A percentile compares a stretch with the other conserved stretches of the same genome.
Conservation (phyloP, 2,113 vertebrate species). For the Channa maculata region DNA sequence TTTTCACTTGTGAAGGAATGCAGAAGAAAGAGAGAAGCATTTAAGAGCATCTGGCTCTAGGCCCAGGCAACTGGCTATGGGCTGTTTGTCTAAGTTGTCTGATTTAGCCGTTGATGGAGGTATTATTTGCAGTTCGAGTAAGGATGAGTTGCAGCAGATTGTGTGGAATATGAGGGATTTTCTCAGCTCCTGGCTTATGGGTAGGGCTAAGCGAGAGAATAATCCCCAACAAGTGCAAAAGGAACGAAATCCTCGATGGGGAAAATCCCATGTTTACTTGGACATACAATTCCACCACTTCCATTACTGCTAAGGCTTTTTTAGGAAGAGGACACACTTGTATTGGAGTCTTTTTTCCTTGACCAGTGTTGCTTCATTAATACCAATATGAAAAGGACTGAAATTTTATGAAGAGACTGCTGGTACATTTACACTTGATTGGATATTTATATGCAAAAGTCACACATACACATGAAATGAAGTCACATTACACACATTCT, state of each 20-base stretch:
- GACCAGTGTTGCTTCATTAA: not conserved
- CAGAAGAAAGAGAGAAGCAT: constrained; percentile 28
- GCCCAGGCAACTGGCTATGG: constrained; percentile 53
- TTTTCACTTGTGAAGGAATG: constrained; percentile 38
- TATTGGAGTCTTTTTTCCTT: not conserved
- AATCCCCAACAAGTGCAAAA: constrained; percentile 76
- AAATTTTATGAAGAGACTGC: constrained; percentile 2
- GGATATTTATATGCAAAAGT: not conserved
- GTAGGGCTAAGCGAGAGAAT: constrained; percentile 63
- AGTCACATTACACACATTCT: constrained; percentile 1
- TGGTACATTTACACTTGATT: constrained; percentile 7
- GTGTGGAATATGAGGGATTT: constrained; percentile 71
- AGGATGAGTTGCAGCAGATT: constrained; percentile 66
- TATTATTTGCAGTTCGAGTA: constrained; percentile 68
- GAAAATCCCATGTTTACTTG: constrained; percentile 71
- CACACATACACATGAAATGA: not conserved
- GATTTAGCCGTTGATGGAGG: constrained; percentile 61
- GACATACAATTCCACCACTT: constrained; percentile 48
- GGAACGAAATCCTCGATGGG: constrained; percentile 68
- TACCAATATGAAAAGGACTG: not conserved
- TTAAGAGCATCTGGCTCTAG: constrained; percentile 42
- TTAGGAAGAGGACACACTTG: not conserved
- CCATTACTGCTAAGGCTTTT: constrained; percentile 25
- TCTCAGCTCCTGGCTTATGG: constrained; percentile 59
- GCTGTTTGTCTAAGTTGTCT: constrained; percentile 60